Percentiles rank a stretch among this genome's conserved stretches.
Conservation (phyloP, 92 coral and sea anemone species). For the Epizoanthus rinbou region DNA sequence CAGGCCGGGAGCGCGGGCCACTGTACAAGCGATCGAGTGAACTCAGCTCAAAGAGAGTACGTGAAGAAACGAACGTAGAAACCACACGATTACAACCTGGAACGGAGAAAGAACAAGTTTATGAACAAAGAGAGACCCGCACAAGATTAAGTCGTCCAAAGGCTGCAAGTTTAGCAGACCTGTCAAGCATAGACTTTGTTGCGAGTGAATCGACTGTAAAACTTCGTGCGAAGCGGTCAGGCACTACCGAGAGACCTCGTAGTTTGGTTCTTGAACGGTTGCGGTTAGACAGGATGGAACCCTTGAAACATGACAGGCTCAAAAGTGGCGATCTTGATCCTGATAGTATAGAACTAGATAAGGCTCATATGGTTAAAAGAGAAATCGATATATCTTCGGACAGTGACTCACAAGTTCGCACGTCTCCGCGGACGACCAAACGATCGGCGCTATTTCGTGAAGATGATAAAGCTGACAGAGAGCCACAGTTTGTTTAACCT, state of each 20-base stretch:
- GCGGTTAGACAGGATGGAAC: slow-evolving; percentile 49
- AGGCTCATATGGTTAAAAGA: slow-evolving; percentile 16
- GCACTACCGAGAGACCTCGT: slow-evolving; percentile 58
- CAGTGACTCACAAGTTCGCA: slow-evolving; percentile 10
- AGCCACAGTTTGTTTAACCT: slow-evolving; percentile 83
- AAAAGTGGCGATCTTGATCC: neutral
- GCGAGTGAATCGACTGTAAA: slow-evolving; percentile 18
- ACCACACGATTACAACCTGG: slow-evolving; percentile 43
- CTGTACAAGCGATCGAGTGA: slow-evolving; percentile 67
- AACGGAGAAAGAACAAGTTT: slow-evolving; percentile 48
- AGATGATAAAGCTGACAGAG: slow-evolving; percentile 65
- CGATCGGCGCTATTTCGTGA: slow-evolving; percentile 65
- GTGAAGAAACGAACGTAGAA: slow-evolving; percentile 47
- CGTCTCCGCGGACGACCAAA: slow-evolving; percentile 16
- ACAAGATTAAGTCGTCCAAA: slow-evolving; percentile 4
- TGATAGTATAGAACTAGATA: neutral
- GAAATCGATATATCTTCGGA: slow-evolving; percentile 35
- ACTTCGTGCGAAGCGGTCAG: slow-evolving; percentile 39
- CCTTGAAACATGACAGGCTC: slow-evolving; percentile 34
- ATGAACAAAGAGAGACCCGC: slow-evolving; percentile 16
- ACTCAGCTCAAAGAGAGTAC: slow-evolving; percentile 43
- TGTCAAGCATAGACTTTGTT: slow-evolving; percentile 23
- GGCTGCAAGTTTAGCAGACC: slow-evolving; percentile 34
- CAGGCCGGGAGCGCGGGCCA: slow-evolving; percentile 46
- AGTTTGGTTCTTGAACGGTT: slow-evolving; percentile 64